A percentile compares a stretch with the other conserved stretches of the same genome.
Conservation (phyloP, 1,140 invertebrate genomes). For the Ooceraea biroi region DNA sequence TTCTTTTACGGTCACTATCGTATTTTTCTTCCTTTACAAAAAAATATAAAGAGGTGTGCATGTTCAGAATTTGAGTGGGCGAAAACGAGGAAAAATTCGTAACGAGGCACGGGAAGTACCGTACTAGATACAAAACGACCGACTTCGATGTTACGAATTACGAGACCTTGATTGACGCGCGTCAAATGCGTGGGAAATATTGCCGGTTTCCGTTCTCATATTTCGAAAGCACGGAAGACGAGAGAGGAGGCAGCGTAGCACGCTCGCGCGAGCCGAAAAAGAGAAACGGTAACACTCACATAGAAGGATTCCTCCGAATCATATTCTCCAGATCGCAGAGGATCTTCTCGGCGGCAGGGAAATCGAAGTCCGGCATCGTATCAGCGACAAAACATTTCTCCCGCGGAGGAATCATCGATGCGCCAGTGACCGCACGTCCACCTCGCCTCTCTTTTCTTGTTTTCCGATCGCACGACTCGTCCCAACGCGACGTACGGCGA, state of each 20-base stretch:
- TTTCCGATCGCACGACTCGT: constrained; percentile 37
- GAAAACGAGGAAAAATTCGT: neutral
- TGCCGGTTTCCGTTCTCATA: neutral
- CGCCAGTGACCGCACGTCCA: constrained; percentile 67
- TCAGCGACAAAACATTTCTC: constrained; percentile 79
- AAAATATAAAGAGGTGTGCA: neutral
- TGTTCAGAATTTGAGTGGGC: neutral
- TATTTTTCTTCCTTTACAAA: no score
- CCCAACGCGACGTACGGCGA: constrained; percentile 37
- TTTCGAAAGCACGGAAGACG: neutral
- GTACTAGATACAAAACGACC: neutral
- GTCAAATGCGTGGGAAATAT: neutral
- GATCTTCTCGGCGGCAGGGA: constrained; percentile 91
- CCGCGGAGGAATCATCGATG: constrained; percentile 61
- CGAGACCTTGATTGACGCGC: neutral
- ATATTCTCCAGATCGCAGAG: constrained; percentile 91
- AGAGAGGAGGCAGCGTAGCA: neutral
- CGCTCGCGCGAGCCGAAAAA: neutral
- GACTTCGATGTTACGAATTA: neutral
- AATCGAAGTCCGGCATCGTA: constrained; percentile 87
- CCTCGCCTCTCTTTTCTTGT: constrained; percentile 13
- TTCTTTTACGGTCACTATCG: no score
- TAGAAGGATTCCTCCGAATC: constrained; percentile 90
- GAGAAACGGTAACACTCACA: constrained; percentile 87
- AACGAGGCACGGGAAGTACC: neutral